A percentile compares a stretch with the other conserved stretches of the same genome.
Conservation (phyloP, 2,113 vertebrate genomes). For the Labrus mixtus region DNA sequence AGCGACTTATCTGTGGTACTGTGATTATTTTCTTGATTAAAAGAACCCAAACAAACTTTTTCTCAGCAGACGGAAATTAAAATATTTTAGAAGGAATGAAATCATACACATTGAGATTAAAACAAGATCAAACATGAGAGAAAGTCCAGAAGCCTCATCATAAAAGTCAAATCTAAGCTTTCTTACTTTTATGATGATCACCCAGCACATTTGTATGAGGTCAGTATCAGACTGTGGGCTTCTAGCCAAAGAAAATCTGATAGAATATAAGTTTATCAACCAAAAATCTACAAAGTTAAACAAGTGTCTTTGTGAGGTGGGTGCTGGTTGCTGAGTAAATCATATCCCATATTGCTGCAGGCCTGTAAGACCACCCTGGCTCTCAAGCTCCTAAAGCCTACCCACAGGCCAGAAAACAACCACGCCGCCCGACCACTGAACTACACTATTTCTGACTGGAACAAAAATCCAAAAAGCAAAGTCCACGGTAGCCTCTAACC, state of each 20-base stretch:
- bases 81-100: constrained; percentile 44
- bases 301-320: constrained; percentile 71
- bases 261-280: constrained; percentile 87
- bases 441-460: constrained; percentile 33
- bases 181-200: constrained; percentile 75
- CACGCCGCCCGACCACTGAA: constrained; percentile 33
- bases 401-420: constrained; percentile 74
- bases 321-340: constrained; percentile 71
- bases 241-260: constrained; percentile 86
- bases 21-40: constrained; percentile 65
- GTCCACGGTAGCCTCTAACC: constrained; percentile 21
- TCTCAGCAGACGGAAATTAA: constrained; percentile 45
- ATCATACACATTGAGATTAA: constrained; percentile 54
- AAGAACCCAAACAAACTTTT: constrained; percentile 55
- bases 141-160: constrained; percentile 76
- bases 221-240: constrained; percentile 82
- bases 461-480: constrained; percentile 47
- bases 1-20: constrained; percentile 38
- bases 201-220: constrained; percentile 78
- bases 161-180: constrained; percentile 75
- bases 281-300: constrained; percentile 86
- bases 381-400: constrained; percentile 64
- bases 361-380: constrained; percentile 86
- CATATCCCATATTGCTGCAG: constrained; percentile 78
- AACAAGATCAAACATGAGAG: constrained; percentile 64